Base-by-base conservation (phyloP, 2,797 vertebrate species). In the Loris lydekkerianus region DNA sequence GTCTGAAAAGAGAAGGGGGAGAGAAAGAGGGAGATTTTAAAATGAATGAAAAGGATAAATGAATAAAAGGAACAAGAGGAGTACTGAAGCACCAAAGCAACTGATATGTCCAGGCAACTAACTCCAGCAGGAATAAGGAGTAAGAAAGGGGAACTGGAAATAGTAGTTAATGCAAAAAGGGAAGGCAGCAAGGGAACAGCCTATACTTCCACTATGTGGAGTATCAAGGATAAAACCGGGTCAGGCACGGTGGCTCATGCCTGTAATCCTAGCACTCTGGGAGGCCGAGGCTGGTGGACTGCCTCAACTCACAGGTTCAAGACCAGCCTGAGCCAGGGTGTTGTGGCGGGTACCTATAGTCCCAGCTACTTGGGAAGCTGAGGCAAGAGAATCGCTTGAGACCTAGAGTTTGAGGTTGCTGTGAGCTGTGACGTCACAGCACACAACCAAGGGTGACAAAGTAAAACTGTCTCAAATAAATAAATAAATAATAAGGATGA, bases 101-200 rank as follows among this genome's bases (percentile, higher is more conserved):
- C 7, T n/a, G 61, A 81, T 40, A 2, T 37, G 23, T 56, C 18
- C 43, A 86, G 17, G 23, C 67, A 92, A 84, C n/a, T 89, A 92
- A 89, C 21, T 92, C 7, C 29, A 61, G 49, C 14, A 34, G 34
- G 25, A 86, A 13, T 94, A 5, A 86, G 23, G 37, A 83, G 20
- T 40, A 25, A 95, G 29, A 69, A 86, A 78, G 46, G 3, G 17
- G 53, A 95, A 78, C 0, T 73, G n/a, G 34, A 78, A 94, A 76
- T 10, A 56, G 37, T 46, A 93, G 31, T 83, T 84, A 93, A 67
- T 37, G 65, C 18, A 90, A 80, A 96, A 94, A 87, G 23, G 89
- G 31, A 77, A 94, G 40, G 49, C 25, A 77, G 11, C 43, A 81
- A 88, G n/a, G 34, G 1, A 91, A n/a, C 23, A 91, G 34, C 34